Conservation (phyloP, 1,140 invertebrate species). For the Dendroctonus ponderosae region DNA sequence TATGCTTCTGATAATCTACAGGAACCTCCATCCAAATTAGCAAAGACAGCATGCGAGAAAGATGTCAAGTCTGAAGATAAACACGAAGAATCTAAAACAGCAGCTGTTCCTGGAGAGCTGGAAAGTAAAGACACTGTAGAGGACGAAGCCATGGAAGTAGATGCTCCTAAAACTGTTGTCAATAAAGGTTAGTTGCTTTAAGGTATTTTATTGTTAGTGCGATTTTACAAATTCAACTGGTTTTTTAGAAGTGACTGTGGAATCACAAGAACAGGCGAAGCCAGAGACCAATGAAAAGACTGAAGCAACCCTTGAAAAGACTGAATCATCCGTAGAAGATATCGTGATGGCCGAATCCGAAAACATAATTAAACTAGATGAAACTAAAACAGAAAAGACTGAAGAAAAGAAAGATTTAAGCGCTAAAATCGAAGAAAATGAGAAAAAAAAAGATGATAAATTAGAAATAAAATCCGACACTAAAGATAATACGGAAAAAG, state of each 20-base stretch:
- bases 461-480: slow-evolving; percentile 1
- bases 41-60: slow-evolving; percentile 38
- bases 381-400: slow-evolving; percentile 3
- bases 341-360: neutral
- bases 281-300: slow-evolving; percentile 23
- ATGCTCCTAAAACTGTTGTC: slow-evolving; percentile 4
- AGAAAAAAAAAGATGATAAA: slow-evolving; percentile 1
- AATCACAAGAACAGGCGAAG: slow-evolving; percentile 5
- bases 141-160: slow-evolving; percentile 38
- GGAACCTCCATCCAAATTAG: slow-evolving; percentile 42
- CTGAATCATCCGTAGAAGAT: neutral
- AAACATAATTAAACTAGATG: slow-evolving; percentile 4
- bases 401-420: neutral
- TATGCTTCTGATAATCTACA: slow-evolving; percentile 9
- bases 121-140: slow-evolving; percentile 16
- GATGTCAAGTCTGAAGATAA: slow-evolving; percentile 4
- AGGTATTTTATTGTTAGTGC: too few relatives aligned
- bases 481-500: slow-evolving; percentile 8
- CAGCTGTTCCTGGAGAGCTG: neutral
- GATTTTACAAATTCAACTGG: neutral
- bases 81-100: slow-evolving; percentile 11
- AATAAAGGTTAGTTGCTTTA: neutral
- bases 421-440: neutral
- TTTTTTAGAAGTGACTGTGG: neutral
- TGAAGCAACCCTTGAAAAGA: slow-evolving; percentile 14